A percentile compares a stretch with the other conserved stretches of the same genome.
These are phyloP conservation scores for Lapara coniferarum DNA, from an alignment of 2,888 invertebrate species.

Conservation along the genomic window DNA sequence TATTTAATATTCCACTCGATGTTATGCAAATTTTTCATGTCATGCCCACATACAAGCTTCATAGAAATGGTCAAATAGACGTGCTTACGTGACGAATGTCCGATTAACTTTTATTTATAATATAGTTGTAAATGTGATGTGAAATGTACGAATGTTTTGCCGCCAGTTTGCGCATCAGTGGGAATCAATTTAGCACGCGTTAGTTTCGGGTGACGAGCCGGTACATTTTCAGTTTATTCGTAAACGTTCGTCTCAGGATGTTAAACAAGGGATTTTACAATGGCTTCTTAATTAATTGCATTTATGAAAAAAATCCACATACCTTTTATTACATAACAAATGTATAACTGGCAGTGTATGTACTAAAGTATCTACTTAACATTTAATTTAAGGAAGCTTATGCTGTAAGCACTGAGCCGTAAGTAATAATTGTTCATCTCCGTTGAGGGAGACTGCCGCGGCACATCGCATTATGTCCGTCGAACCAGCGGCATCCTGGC, in stretches of 20 bases:
- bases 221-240: slow-evolving; percentile 38
- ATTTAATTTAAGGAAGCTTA: neutral
- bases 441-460: slow-evolving; percentile 15
- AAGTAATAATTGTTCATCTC: slow-evolving; percentile 43
- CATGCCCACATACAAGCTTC: slow-evolving; percentile 1
- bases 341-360: neutral
- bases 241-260: slow-evolving; percentile 36
- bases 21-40: slow-evolving; percentile 20
- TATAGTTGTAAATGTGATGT: slow-evolving; percentile 21
- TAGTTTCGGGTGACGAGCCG: slow-evolving; percentile 50
- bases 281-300: neutral
- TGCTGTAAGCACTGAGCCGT: slow-evolving; percentile 30
- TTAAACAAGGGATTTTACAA: slow-evolving; percentile 29
- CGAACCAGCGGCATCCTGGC: slow-evolving; percentile 43
- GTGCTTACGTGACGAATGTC: slow-evolving; percentile 22
- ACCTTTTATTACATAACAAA: neutral
- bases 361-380: too few species aligned
- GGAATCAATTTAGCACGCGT: slow-evolving; percentile 57
- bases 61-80: slow-evolving; percentile 22
- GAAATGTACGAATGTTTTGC: slow-evolving; percentile 41
- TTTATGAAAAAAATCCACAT: neutral
- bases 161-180: slow-evolving; percentile 40
- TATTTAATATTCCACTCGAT: slow-evolving; percentile 16
- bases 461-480: slow-evolving; percentile 35
- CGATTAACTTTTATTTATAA: slow-evolving; percentile 21